Conservation (phyloP, 2,797 vertebrate species). For the Cynodonichthys magdalenae region DNA sequence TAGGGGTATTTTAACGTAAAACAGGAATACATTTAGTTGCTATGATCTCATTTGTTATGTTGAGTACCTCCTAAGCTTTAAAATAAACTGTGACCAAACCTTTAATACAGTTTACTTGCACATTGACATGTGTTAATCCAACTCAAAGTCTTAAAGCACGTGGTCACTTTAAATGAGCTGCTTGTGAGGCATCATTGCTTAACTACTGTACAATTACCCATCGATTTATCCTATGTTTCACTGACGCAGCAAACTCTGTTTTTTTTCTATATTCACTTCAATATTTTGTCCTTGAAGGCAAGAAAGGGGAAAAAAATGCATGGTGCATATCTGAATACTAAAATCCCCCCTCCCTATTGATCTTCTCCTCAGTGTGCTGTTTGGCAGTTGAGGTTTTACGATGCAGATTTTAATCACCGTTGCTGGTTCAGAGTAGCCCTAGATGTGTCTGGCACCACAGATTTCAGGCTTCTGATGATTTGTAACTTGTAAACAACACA, state of each 20-base stretch:
- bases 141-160: constrained; percentile 51
- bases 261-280: constrained; percentile 22
- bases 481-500: constrained; percentile 72
- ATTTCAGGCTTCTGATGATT: constrained; percentile 61
- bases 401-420: constrained; percentile 69
- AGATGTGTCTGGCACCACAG: constrained; percentile 52
- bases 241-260: not conserved
- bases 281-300: constrained; percentile 31
- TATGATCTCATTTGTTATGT: constrained; percentile 13
- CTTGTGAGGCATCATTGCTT: constrained; percentile 19
- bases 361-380: constrained; percentile 31
- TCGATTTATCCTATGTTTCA: constrained; percentile 8
- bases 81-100: constrained; percentile 65
- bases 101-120: constrained; percentile 74
- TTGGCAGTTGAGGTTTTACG: constrained; percentile 66
- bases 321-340: constrained; percentile 29
- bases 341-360: constrained; percentile 40
- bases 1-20: constrained; percentile 1
- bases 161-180: constrained; percentile 38
- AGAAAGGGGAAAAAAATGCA: constrained; percentile 12
- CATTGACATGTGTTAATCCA: constrained; percentile 69
- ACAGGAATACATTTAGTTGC: constrained; percentile 32
- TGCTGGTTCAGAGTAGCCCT: constrained; percentile 49
- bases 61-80: constrained; percentile 41
- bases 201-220: constrained; percentile 12